A percentile compares a stretch with the other conserved stretches of the same genome.
Evolutionary conservation across 2,888 invertebrate species (phyloP).

Genomic region (Cryptus viduatorius): DNA sequence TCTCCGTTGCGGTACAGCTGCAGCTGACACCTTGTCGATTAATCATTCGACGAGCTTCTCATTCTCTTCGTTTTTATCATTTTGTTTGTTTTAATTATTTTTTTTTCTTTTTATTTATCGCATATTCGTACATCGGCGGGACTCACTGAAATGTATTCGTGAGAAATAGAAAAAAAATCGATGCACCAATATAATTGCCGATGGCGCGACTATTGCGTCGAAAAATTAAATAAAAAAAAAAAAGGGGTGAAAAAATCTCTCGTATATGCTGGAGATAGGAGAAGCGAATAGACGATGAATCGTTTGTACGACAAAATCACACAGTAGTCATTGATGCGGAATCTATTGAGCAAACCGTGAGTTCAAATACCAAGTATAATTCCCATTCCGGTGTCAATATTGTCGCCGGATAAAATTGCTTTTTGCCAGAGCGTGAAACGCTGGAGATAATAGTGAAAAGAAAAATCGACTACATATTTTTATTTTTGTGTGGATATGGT

Average conservation of each 20-base stretch:
- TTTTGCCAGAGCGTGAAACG: constrained; percentile 19
- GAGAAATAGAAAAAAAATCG: not conserved
- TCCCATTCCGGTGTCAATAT: constrained; percentile 54
- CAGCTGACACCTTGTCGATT: no score
- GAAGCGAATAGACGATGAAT: not conserved
- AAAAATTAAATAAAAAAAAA: constrained; percentile 55
- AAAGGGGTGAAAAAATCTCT: constrained; percentile 16
- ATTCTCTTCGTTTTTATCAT: no score
- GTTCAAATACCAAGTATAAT: constrained; percentile 19
- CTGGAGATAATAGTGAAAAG: not conserved
- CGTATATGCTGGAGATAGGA: not conserved
- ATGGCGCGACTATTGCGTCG: not conserved
- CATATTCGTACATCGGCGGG: not conserved
- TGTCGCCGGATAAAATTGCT: constrained; percentile 44
- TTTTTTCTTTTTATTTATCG: not conserved
- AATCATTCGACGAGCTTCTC: no score
- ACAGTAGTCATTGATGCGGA: constrained; percentile 34
- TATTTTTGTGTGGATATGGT: no score
- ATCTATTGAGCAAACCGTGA: not conserved
- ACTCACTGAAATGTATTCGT: not conserved
- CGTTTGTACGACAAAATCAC: not conserved
- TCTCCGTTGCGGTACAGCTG: no score
- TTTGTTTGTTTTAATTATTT: not conserved
- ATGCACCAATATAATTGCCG: constrained; percentile 2
- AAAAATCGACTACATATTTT: no score